These are phyloP conservation scores for Cataglyphis albicans DNA, from an alignment of 2,888 invertebrate genomes.

Conservation along the genomic window DNA sequence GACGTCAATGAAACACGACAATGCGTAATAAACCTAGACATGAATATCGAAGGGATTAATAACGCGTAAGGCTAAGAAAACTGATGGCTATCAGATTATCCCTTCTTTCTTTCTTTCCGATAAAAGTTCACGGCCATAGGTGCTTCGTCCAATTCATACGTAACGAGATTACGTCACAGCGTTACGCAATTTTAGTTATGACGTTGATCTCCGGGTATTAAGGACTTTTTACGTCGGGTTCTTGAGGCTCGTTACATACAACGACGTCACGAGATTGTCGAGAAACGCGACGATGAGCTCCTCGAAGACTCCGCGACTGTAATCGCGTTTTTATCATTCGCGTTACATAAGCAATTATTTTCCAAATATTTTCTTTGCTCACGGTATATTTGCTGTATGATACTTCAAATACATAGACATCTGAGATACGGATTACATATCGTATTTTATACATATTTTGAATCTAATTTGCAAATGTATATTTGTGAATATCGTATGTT, in stretches of 20 bases:
- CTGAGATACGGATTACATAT: not conserved
- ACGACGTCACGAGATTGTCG: not conserved
- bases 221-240: not conserved
- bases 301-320: not conserved
- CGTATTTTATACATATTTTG: not conserved
- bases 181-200: constrained; percentile 41
- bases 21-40: not conserved
- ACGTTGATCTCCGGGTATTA: not conserved
- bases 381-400: not conserved
- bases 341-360: constrained; percentile 13
- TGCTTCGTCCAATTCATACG: constrained; percentile 42
- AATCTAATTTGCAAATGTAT: not conserved
- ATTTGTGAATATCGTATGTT: not conserved
- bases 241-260: not conserved
- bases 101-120: constrained; percentile 34
- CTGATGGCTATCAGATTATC: constrained; percentile 35
- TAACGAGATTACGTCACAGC: constrained; percentile 40
- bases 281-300: not conserved
- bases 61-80: not conserved
- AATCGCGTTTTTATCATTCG: not conserved
- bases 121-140: constrained; percentile 41
- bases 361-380: not conserved
- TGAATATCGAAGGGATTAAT: constrained; percentile 15
- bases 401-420: not conserved
- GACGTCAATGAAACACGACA: not conserved